These are phyloP conservation scores for Pipistrellus pipistrellus DNA, from an alignment of 2,797 vertebrate species.

Conservation along the genomic window DNA sequence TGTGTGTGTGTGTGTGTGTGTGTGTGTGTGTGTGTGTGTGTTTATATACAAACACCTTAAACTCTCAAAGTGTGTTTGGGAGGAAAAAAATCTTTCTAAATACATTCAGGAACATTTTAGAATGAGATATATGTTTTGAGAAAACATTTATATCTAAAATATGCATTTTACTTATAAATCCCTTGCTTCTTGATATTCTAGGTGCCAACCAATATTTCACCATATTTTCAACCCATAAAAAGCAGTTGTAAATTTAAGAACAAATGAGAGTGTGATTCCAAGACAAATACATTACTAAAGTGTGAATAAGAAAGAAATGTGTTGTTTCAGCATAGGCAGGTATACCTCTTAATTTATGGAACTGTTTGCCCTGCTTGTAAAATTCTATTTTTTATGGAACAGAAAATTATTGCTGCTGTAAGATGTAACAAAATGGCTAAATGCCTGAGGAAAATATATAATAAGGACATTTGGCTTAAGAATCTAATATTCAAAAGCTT, in stretches of 20 bases:
- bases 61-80: neutral
- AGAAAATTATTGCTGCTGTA: conserved; percentile 79
- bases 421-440: conserved; percentile 75
- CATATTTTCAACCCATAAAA: conserved; percentile 77
- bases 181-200: conserved; percentile 74
- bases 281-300: conserved; percentile 79
- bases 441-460: conserved; percentile 72
- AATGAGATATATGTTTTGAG: conserved; percentile 69
- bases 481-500: conserved; percentile 67
- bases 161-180: conserved; percentile 71
- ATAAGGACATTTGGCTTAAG: conserved; percentile 75
- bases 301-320: conserved; percentile 75
- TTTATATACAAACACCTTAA: neutral
- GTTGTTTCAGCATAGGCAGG: conserved; percentile 69
- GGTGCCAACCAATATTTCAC: conserved; percentile 71
- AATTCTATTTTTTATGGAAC: conserved; percentile 82
- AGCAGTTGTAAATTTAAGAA: conserved; percentile 71
- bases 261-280: conserved; percentile 70
- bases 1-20: too few species aligned
- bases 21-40: neutral
- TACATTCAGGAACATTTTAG: conserved; percentile 71
- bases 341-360: conserved; percentile 84
- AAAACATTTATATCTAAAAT: conserved; percentile 68
- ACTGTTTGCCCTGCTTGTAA: conserved; percentile 77
- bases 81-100: conserved; percentile 52